Percentiles rank a stretch among this genome's conserved stretches.
phyloP scores from a whole-genome alignment of 1,140 invertebrate genomes.

The Agraylea sexmaculata region DNA sequence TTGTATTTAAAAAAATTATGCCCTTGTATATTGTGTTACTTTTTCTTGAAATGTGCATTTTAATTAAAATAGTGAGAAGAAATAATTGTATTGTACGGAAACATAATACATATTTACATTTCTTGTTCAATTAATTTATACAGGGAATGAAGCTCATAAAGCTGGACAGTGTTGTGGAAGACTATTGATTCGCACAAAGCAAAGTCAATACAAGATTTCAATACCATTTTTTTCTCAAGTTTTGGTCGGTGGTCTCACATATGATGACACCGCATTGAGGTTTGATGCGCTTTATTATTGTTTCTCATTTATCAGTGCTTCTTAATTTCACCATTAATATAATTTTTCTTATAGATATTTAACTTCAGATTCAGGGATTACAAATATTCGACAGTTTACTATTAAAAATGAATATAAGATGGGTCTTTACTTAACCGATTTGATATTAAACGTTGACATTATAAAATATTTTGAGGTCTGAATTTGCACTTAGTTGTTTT shows the following conservation, averaged over 20 bases:
- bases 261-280: constrained; percentile 16
- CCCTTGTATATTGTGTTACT: no score
- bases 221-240: constrained; percentile 16
- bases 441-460: constrained; percentile 16
- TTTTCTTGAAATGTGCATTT: no score
- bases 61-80: no score
- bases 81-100: no score
- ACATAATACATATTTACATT: no score
- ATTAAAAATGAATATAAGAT: constrained; percentile 20
- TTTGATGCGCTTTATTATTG: constrained; percentile 2
- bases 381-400: constrained; percentile 12
- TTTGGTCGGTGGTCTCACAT: constrained; percentile 17
- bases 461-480: constrained; percentile 19
- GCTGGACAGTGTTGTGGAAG: constrained; percentile 19
- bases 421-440: constrained; percentile 16
- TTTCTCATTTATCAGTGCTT: neutral
- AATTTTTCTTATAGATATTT: constrained; percentile 16
- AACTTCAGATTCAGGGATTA: constrained; percentile 16
- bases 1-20: no score
- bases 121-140: no score
- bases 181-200: constrained; percentile 19
- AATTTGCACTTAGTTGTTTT: neutral
- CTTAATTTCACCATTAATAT: neutral
- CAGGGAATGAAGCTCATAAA: constrained; percentile 17
- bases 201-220: constrained; percentile 16